Conservation (phyloP, 2,888 invertebrate species). For the Frankliniella fusca region DNA sequence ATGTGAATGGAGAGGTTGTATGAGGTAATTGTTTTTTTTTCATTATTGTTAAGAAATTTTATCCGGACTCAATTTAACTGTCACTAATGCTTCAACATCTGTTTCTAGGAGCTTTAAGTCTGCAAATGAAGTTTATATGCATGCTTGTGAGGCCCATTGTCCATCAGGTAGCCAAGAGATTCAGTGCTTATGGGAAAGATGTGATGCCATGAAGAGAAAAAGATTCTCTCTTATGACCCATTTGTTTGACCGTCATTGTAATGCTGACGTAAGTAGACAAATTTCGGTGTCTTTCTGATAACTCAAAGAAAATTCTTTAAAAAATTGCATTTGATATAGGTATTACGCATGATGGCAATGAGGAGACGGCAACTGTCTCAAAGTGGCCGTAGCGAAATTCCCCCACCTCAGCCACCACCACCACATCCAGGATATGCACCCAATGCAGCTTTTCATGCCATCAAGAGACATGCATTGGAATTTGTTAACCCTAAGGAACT, state of each 20-base stretch:
- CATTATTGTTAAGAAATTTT: slow-evolving; percentile 28
- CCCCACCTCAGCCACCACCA: slow-evolving; percentile 54
- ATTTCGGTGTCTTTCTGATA: neutral
- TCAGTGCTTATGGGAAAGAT: slow-evolving; percentile 84
- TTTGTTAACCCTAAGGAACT: slow-evolving; percentile 85
- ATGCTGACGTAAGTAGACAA: slow-evolving; percentile 61
- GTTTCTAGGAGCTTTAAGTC: slow-evolving; percentile 62
- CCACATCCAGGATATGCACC: slow-evolving; percentile 85
- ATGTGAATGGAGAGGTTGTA: slow-evolving; percentile 94
- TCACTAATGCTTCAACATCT: neutral
- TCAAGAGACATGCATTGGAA: slow-evolving; percentile 89
- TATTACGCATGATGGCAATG: slow-evolving; percentile 61
- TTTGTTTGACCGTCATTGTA: slow-evolving; percentile 90
- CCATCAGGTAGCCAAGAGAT: slow-evolving; percentile 67
- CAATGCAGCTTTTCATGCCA: slow-evolving; percentile 94
- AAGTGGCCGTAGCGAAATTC: slow-evolving; percentile 52
- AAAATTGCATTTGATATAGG: slow-evolving; percentile 47
- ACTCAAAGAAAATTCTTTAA: slow-evolving; percentile 31
- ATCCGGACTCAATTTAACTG: slow-evolving; percentile 11
- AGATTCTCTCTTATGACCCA: slow-evolving; percentile 96
- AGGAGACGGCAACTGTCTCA: slow-evolving; percentile 58
- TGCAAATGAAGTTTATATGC: slow-evolving; percentile 76
- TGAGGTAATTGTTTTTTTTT: slow-evolving; percentile 50
- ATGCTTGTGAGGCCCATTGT: slow-evolving; percentile 81
- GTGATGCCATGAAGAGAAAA: slow-evolving; percentile 83